Evolutionary conservation across 2,113 vertebrate genomes (phyloP), one percentile per base, ranked within the genome.

Genomic region (Macrotus californicus): DNA sequence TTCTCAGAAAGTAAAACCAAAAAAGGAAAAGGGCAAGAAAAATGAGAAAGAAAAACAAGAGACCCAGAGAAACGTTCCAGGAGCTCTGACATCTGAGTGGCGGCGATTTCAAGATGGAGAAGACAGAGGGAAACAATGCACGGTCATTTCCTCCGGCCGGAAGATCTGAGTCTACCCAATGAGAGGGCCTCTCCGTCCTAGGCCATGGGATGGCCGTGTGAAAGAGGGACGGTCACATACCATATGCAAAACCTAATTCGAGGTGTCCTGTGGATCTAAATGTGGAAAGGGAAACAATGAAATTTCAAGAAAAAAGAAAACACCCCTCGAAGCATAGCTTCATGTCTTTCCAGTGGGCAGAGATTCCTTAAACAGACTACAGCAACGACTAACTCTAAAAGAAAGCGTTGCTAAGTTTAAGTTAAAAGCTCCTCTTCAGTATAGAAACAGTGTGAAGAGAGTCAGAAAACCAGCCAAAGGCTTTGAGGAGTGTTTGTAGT

Each of bases 331-430:
- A 88, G 24, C 86, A 21, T 18, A 76, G 43, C 22, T 87, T 64
- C n/a, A 46, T 88, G 87, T 88, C 36, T 81, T 88, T 75, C 43
- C 26, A 29, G 41, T 59, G 56, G 43, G 52, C 36, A 82, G 89
- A 59, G 31, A 86, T 66, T 89, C 89, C 61, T 73, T 50, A 54
- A 67, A 61, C 12, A 88, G 59, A 84, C 77, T 39, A 41, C 4
- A 66, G 73, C 94, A 24, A 2, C 11, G 9, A 36, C 22, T 70
- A 56, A 66, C 11, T 61, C 80, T 75, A 67, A 92, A 90, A 91
- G 39, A 96, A 75, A 90, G 64, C n/a, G 56, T 61, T 6, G 14
- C 84, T 61, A 41, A 82, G 91, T 92, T 89, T 86, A 61, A 91
- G 91, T 76, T 26, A 85, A 84, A 77, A 93, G 66, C 6, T 84